Evolutionary conservation across 2,888 invertebrate species (phyloP), one percentile per base, ranked within the genome.

Genomic region (Pristionchus exspectatus): DNA sequence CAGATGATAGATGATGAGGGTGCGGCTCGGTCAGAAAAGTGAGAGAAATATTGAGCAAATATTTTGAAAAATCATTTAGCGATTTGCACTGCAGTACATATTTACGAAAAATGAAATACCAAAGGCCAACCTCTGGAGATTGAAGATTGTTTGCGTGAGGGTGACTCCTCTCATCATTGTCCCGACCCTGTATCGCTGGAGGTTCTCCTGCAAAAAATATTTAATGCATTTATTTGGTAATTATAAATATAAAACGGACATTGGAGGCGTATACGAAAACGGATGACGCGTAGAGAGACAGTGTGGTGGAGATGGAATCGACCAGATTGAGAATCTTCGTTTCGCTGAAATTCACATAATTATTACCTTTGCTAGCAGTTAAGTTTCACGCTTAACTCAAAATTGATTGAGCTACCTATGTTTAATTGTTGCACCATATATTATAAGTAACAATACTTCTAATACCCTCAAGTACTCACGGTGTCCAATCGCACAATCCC

Each of bases 61-160:
- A 21, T 59, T 59, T n/a, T 21, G 59, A 18, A 59, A 59, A 59
- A 2, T 9, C 69, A 24, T 69, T 30, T 69, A 5, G 12, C 69
- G 24, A 59, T 24, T 59, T 4, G 21, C 14, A 16, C 3, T 21
- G 59, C 21, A 21, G 9, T 63, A 38, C 38, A 63, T 21, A n/a
- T n/a, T n/a, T 5, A 63, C 2, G 1, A 63, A 9, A n/a, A 63
- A n/a, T 63, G 5, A 81, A 81, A 81, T n/a, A 81, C 54, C 81
- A 81, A 81, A 50, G 81, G 27, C n/a, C 66, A 33, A 87, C 87
- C 87, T 66, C 69, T 69, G 87, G n/a, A 87, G 27, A 50, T 87
- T 87, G 87, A 69, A 87, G 9, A 87, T 69, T 18, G 87, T 87
- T 69, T 87, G 87, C 12, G 69, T 50, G n/a, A 87, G 69, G 2